A percentile compares a stretch with the other conserved stretches of the same genome.
phyloP scores from a whole-genome alignment of 2,888 invertebrate genomes.

The Calameuta filiformis region DNA sequence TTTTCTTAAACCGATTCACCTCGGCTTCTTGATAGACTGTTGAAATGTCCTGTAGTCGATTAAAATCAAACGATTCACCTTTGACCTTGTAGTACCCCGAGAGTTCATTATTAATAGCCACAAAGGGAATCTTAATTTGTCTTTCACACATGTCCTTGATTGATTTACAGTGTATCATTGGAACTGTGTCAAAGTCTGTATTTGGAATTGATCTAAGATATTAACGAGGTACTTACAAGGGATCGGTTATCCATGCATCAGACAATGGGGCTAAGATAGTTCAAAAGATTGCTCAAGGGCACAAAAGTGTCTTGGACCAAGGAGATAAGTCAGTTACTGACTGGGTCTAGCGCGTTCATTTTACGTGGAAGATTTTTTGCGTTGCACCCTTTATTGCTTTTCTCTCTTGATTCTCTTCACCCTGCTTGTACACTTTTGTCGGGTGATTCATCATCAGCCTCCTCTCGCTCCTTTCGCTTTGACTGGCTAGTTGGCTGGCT shows the following conservation, averaged over 20 bases:
- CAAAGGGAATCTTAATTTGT: background rate
- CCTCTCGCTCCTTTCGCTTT: conserved; percentile 41
- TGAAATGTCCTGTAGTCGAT: background rate
- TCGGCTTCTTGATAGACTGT: background rate
- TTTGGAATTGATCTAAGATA: background rate
- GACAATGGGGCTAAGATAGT: background rate
- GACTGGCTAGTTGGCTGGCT: conserved; percentile 26
- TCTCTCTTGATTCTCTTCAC: conserved; percentile 33
- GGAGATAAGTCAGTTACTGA: conserved; percentile 62
- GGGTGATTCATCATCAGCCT: conserved; percentile 59
- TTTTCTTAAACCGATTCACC: conserved; percentile 19
- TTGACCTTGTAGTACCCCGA: background rate
- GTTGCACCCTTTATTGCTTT: conserved; percentile 32
- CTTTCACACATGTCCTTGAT: background rate
- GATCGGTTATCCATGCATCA: background rate
- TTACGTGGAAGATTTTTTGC: conserved; percentile 25
- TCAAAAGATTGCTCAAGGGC: background rate
- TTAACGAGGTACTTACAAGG: background rate
- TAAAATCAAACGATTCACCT: background rate
- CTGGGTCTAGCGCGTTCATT: conserved; percentile 61
- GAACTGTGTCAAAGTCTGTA: background rate
- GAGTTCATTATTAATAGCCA: background rate
- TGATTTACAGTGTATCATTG: background rate
- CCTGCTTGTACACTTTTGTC: conserved; percentile 37
- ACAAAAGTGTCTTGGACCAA: background rate